Base-by-base conservation (phyloP, 2,888 invertebrate species). In the Phortica okadai region DNA sequence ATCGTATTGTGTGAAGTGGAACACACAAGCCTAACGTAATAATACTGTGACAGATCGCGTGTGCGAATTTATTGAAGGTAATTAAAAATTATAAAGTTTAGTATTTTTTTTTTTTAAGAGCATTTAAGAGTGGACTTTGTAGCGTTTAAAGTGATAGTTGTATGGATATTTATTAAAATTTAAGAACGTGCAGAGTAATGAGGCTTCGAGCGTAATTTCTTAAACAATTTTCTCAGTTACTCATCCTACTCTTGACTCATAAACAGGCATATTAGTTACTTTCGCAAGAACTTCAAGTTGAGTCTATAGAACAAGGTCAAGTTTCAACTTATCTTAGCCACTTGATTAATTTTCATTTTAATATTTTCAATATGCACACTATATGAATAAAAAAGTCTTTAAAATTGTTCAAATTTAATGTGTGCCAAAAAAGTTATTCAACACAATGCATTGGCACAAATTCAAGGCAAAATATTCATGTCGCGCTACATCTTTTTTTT, bases 381-480 rank as follows among this genome's bases (percentile, higher is more conserved):
- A 4, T 33, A 1, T 33, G 33, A 33, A 33, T 33, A 33, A 33
- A 50, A 14, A 50, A 50, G 50, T 14, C 50, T 50, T 50, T 50
- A 50, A 14, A 50, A 50, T 6, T 50, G 6, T 14, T 11, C 0
- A 50, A 11, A 50, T 50, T 50, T 50, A 50, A 50, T 50, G 10
- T 3, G 14, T 6, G 50, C 50, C 14, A 14, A 8, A 50, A 50
- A 11, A 11, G 50, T 14, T 50, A 11, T 50, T 50, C 14, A 14
- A 1, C 50, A 11, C 25, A 62, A 54, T 72, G 70, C 25, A 25
- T 72, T 72, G 70, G 70, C 70, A 72, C 33, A 72, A 11, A 56
- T 72, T 72, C 70, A 72, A 72, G 54, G 21, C 70, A 44, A 72
- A 54, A 56, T 54, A 62, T 11, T 62, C 56, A 11, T 14, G 70